These are phyloP conservation scores for Paracentrotus lividus DNA, from an alignment of 53 echinoderm and acorn worm species.

Conservation along the genomic window DNA sequence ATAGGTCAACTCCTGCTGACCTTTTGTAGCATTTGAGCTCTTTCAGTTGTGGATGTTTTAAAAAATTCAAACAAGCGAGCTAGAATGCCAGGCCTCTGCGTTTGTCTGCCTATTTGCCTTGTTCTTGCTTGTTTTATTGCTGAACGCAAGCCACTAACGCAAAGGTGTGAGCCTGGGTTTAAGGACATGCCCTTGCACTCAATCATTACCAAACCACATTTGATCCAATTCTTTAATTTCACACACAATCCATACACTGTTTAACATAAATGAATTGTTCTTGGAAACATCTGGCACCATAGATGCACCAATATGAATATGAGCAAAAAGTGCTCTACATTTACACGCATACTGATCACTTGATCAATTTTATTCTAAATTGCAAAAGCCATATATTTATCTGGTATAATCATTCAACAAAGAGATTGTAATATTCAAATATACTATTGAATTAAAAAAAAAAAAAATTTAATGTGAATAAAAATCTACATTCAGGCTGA, in stretches of 20 bases:
- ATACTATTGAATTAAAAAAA: neutral
- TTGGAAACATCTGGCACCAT: neutral
- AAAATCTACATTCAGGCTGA: neutral
- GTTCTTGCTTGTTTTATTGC: too few relatives aligned
- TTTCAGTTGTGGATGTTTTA: too few relatives aligned
- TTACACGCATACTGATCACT: neutral
- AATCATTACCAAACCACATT: neutral
- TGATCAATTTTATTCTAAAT: slow-evolving; percentile 10
- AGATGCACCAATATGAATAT: neutral
- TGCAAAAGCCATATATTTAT: neutral
- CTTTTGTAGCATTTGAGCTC: too few relatives aligned
- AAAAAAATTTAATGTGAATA: too few relatives aligned
- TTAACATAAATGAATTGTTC: neutral
- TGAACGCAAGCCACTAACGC: too few relatives aligned
- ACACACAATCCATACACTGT: too few relatives aligned
- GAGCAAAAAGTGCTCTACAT: slow-evolving; percentile 11
- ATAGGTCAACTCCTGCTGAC: too few relatives aligned
- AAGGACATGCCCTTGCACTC: neutral
- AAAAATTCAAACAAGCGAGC: too few relatives aligned
- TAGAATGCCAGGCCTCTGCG: too few relatives aligned
- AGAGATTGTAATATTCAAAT: neutral
- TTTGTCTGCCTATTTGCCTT: too few relatives aligned
- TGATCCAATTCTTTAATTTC: too few relatives aligned
- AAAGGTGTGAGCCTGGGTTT: too few relatives aligned
- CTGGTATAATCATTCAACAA: neutral